Evolutionary conservation across 2,888 invertebrate species (phyloP), one percentile per base, ranked within the genome.

Genomic region (Mesopsocus fuscifrons): DNA sequence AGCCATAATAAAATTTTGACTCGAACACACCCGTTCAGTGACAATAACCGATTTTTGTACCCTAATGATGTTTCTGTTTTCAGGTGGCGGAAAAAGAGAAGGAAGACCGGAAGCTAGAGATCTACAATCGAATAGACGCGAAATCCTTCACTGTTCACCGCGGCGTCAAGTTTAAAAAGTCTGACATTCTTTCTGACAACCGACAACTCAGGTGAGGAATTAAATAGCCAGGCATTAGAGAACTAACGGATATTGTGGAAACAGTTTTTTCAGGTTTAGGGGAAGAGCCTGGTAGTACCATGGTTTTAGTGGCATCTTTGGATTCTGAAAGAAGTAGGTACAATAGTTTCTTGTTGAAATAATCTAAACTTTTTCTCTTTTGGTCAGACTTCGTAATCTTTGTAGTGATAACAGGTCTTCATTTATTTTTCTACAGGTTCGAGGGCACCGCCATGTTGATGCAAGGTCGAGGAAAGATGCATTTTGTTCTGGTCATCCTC

Each of bases 71-170:
- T 26, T 26, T 26, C 11, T 26, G 95, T 60, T 80, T 84, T 22
- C 82, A 89, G 57, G 92, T 95, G 21, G 92, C 88, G 0, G 83
- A 88, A 44, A 87, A 88, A 53, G 89, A 92, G 58, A 72, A 85
- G 44, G 82, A 87, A 52, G 83, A 87, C 58, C 67, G 89, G 11
- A 84, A 94, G 55, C 60, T 88, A 49, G 91, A 94, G 59, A 89
- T 95, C 50, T 92, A 88, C 62, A 79, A 85, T 57, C 67, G 80
- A 50, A 83, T 95, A 51, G 95, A 95, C 60, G 81, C 87, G 3
- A 89, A 94, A 60, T 89, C 92, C 0, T 87, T 81, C 56, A 81
- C 85, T 1, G 74, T 78, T 49, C 81, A 81, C 59, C 69, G 80
- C 49, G 79, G 74, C n/a, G 71, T 74, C 49, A 91, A 91, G 59